Evolutionary conservation across 2,888 invertebrate genomes (phyloP), one percentile per base, ranked within the genome.

Genomic region (Uropetala carovei): DNA sequence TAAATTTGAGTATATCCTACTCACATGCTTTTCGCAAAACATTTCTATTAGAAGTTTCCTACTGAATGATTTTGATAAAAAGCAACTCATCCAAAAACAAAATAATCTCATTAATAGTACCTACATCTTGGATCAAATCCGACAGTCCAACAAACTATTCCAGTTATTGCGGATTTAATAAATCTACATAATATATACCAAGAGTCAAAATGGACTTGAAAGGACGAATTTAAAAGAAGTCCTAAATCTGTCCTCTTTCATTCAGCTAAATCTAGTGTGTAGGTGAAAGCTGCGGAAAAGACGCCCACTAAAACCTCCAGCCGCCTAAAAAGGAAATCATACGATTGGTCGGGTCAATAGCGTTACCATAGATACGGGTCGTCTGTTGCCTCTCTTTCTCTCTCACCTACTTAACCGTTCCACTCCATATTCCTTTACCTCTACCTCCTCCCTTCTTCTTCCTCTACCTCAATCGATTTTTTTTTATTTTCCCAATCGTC

Each of bases 291-390:
- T 18, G n/a, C 68, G 18, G 2, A 9, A n/a, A 18, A 86, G 59
- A 27, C 30, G 86, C 27, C 60, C 59, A 30, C 27, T n/a, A 58
- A 86, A 59, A 64, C 18, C 7, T 64, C 60, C 86, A 86, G 27
- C 60, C 22, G 18, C 64, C n/a, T 64, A 58, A 5, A 18, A 86
- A 86, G n/a, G 60, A 60, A 59, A 86, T 86, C 86, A 60, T 86
- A 30, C 10, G 60, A 86, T 86, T 86, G 86, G 60, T 30, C 59
- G 5, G 86, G 86, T 59, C 86, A 30, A 30, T 60, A 86, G 83
- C 86, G 86, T 86, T 59, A 64, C 59, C 60, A 16, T 86, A 10
- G 60, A 86, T 57, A 83, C n/a, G 18, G n/a, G 43, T 5, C 68
- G n/a, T 59, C 14, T 8, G 30, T 59, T 22, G 13, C 14, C 22